phyloP scores from a whole-genome alignment of 2,888 invertebrate species.

The Brenthis daphne region DNA sequence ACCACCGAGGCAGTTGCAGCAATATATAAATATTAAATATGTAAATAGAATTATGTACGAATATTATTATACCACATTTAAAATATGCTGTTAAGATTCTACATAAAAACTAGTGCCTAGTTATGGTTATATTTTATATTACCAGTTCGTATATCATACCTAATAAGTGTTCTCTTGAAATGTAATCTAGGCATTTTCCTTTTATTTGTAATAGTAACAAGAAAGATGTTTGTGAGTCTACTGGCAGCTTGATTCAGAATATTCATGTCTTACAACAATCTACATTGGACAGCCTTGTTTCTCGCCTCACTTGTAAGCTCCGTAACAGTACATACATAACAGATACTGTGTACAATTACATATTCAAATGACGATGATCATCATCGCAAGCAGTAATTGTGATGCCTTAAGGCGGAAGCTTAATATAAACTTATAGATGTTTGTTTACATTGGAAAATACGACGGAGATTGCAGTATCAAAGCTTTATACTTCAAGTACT shows the following conservation, averaged over 20 bases:
- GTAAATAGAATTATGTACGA: too few species aligned
- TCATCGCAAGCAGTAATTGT: constrained; percentile 22
- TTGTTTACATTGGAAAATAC: neutral
- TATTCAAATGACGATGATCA: constrained; percentile 23
- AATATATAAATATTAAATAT: too few species aligned
- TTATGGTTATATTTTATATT: too few species aligned
- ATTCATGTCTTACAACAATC: constrained; percentile 15
- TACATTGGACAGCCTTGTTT: constrained; percentile 9
- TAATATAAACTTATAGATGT: constrained; percentile 3
- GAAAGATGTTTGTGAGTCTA: neutral
- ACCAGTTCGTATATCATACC: too few species aligned
- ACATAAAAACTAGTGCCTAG: too few species aligned
- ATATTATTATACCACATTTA: too few species aligned
- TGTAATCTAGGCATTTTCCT: too few species aligned
- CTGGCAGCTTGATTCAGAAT: neutral
- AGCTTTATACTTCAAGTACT: too few species aligned
- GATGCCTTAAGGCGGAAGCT: constrained; percentile 13
- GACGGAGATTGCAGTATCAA: neutral
- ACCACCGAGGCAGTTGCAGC: too few species aligned
- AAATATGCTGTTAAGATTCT: too few species aligned
- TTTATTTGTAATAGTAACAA: too few species aligned
- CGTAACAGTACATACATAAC: constrained; percentile 6
- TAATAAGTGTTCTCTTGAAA: too few species aligned
- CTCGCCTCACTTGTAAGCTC: neutral
- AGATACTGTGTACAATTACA: constrained; percentile 16